phyloP scores from a whole-genome alignment of 1,140 invertebrate genomes.

The Anastatus disparis region DNA sequence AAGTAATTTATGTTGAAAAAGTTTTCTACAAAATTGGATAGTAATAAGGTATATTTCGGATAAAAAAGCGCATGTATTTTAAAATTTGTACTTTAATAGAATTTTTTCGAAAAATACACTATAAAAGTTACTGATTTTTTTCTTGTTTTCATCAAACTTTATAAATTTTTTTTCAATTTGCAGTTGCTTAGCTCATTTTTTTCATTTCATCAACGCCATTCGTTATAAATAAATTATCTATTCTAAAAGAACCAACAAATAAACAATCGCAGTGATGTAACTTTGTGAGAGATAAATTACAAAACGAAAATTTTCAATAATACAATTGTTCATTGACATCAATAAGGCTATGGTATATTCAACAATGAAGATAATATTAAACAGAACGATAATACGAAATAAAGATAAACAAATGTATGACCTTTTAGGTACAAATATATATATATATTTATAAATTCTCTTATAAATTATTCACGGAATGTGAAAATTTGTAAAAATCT shows the following conservation, averaged over 20 bases:
- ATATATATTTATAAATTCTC: constrained; percentile 34
- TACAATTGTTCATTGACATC: constrained; percentile 23
- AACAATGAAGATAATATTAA: too few relatives aligned
- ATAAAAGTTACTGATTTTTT: constrained; percentile 5
- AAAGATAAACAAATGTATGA: constrained; percentile 14
- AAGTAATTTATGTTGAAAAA: background rate
- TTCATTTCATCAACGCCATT: background rate
- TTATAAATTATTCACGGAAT: constrained; percentile 39
- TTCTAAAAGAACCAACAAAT: background rate
- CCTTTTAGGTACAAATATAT: constrained; percentile 25
- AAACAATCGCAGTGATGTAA: background rate
- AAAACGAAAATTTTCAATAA: constrained; percentile 18
- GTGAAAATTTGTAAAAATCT: constrained; percentile 37
- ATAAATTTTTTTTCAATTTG: background rate
- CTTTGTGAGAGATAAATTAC: constrained; percentile 4
- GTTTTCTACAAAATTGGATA: background rate
- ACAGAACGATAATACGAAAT: constrained; percentile 17
- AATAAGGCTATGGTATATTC: constrained; percentile 25
- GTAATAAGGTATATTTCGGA: background rate
- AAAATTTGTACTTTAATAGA: constrained; percentile 24
- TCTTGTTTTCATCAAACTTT: background rate
- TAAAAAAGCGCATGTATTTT: constrained; percentile 3
- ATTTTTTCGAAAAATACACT: constrained; percentile 32
- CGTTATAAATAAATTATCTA: constrained; percentile 16
- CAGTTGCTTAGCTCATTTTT: background rate